Percentiles rank a stretch among this genome's conserved stretches.
These are phyloP conservation scores for Casuarius casuarius DNA, from an alignment of 2,113 vertebrate species.

Conservation along the genomic window DNA sequence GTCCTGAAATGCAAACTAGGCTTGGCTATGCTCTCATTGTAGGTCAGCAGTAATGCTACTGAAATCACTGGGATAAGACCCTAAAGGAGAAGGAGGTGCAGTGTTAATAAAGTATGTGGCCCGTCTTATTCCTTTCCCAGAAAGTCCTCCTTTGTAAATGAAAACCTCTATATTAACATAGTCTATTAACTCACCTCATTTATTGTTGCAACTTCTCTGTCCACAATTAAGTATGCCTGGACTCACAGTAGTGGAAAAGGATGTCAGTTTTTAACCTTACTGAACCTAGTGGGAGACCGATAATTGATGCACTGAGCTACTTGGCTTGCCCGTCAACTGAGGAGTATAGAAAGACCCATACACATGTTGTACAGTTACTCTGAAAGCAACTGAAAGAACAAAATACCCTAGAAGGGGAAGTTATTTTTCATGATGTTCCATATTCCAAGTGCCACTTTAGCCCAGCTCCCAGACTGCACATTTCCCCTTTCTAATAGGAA, in stretches of 20 bases:
- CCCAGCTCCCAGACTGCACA: background rate
- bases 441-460: background rate
- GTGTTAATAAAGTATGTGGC: background rate
- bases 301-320: background rate
- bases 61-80: background rate
- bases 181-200: background rate
- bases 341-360: background rate
- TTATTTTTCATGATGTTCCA: background rate
- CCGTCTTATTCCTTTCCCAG: background rate
- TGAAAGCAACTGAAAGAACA: background rate
- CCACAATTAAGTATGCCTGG: background rate
- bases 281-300: background rate
- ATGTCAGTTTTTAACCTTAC: background rate
- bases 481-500: background rate
- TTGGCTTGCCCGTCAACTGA: background rate
- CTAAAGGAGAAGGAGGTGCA: background rate
- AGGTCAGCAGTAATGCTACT: background rate
- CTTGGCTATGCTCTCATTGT: background rate
- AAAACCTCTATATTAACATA: background rate
- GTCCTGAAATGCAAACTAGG: background rate
- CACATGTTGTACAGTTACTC: background rate
- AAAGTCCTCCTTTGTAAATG: background rate
- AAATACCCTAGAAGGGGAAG: background rate
- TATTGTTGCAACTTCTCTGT: background rate
- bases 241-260: background rate